Evolutionary conservation across 1,140 invertebrate species (phyloP).

Genomic region (Teleogryllus occipitalis): DNA sequence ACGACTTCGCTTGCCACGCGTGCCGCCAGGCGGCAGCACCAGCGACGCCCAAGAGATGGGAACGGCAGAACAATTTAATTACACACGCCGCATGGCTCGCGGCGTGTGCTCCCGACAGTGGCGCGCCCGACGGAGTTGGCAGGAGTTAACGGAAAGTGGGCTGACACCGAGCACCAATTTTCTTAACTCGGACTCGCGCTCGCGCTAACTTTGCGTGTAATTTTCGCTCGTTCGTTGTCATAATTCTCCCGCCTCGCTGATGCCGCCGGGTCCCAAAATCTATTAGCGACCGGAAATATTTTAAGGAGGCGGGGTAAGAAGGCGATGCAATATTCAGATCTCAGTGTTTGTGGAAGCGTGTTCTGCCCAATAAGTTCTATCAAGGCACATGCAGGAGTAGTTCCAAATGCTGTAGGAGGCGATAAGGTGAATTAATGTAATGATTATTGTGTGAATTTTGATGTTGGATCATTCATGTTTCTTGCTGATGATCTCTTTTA

Average conservation of each 20-base stretch:
- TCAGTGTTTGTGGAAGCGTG: background rate
- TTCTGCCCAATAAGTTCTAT: too few relatives aligned
- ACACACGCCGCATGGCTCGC: background rate
- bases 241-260: background rate
- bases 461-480: too few relatives aligned
- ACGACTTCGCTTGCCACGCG: too few relatives aligned
- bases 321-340: background rate
- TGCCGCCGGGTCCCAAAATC: background rate
- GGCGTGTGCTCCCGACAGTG: background rate
- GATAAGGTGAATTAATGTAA: too few relatives aligned
- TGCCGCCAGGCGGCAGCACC: background rate
- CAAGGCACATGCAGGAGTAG: too few relatives aligned
- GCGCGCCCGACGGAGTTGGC: background rate
- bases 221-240: background rate
- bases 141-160: background rate
- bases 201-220: background rate
- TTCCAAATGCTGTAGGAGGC: too few relatives aligned
- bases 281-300: background rate
- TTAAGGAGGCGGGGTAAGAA: background rate
- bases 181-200: background rate
- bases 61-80: background rate
- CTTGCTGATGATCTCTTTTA: too few relatives aligned
- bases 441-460: too few relatives aligned
- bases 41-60: background rate
- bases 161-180: background rate